Evolutionary conservation across 2,797 vertebrate genomes (phyloP).

Genomic region (Muraenolepis orangiensis): DNA sequence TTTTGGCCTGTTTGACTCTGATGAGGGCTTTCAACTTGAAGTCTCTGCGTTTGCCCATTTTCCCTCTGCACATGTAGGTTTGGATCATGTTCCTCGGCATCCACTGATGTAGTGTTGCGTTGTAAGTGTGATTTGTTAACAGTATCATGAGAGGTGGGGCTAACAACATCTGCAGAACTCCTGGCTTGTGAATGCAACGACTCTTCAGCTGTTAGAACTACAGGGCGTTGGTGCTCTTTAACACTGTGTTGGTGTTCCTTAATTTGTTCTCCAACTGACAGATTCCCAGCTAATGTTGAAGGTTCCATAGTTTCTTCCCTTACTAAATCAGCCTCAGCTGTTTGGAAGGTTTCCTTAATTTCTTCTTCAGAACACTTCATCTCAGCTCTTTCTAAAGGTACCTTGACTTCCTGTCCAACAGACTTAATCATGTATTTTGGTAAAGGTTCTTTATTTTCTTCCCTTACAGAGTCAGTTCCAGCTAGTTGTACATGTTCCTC

Average conservation of each 20-base stretch:
- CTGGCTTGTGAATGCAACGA: neutral
- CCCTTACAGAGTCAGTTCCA: neutral
- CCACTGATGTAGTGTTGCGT: neutral
- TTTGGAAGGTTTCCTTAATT: neutral
- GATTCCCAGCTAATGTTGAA: neutral
- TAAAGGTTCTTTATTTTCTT: neutral
- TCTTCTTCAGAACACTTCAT: conserved; percentile 8
- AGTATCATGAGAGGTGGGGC: neutral
- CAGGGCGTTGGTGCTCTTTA: conserved; percentile 1
- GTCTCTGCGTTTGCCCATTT: conserved; percentile 16
- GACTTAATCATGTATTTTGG: neutral
- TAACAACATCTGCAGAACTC: neutral
- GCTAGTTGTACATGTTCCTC: neutral
- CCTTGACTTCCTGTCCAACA: neutral
- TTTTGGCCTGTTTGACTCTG: neutral
- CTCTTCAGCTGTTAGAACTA: neutral
- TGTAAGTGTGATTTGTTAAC: conserved; percentile 4
- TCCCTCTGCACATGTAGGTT: conserved; percentile 22
- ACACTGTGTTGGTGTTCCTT: neutral
- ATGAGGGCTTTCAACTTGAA: neutral
- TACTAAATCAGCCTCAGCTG: neutral
- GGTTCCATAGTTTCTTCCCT: conserved; percentile 1
- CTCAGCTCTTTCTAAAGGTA: neutral
- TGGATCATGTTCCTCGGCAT: conserved; percentile 14
- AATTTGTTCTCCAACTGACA: conserved; percentile 12